A percentile compares a stretch with the other conserved stretches of the same genome.
Evolutionary conservation across 1,140 invertebrate species (phyloP).

Genomic region (Daktulosphaira vitifoliae): DNA sequence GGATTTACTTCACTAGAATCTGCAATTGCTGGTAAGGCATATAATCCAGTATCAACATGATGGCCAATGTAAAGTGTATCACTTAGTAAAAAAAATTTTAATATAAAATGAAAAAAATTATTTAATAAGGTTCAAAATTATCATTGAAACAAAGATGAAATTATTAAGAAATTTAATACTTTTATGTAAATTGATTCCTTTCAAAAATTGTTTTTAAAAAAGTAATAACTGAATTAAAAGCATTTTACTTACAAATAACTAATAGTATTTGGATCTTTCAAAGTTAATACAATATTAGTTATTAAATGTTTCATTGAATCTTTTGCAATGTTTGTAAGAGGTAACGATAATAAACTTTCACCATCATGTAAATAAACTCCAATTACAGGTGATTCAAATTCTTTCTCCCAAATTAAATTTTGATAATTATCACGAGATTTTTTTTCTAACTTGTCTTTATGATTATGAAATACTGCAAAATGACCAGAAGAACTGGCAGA

Average conservation of each 20-base stretch:
- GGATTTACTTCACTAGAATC: constrained; percentile 57
- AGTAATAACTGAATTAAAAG: too few species aligned
- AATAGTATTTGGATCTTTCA: constrained; percentile 19
- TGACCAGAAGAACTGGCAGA: constrained; percentile 80
- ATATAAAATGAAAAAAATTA: neutral
- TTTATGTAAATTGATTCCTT: too few species aligned
- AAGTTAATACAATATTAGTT: constrained; percentile 16
- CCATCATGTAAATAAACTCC: constrained; percentile 75
- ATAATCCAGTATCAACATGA: constrained; percentile 67
- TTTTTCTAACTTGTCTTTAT: constrained; percentile 45
- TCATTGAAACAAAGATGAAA: too few species aligned
- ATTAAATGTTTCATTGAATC: constrained; percentile 44
- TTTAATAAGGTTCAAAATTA: too few species aligned
- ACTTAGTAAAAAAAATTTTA: constrained; percentile 54
- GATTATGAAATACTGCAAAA: constrained; percentile 62
- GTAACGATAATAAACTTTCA: constrained; percentile 71
- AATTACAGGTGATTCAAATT: constrained; percentile 82
- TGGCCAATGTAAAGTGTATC: constrained; percentile 91
- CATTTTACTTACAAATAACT: constrained; percentile 32
- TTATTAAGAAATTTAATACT: too few species aligned
- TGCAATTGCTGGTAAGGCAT: constrained; percentile 83
- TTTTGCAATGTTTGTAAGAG: constrained; percentile 82
- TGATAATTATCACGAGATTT: constrained; percentile 44
- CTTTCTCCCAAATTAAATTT: constrained; percentile 72
- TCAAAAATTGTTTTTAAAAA: too few species aligned